Percentiles rank a stretch among this genome's conserved stretches.
These are phyloP conservation scores for Porites australiensis DNA, from an alignment of 64 coral and sea anemone genomes.

Conservation along the genomic window DNA sequence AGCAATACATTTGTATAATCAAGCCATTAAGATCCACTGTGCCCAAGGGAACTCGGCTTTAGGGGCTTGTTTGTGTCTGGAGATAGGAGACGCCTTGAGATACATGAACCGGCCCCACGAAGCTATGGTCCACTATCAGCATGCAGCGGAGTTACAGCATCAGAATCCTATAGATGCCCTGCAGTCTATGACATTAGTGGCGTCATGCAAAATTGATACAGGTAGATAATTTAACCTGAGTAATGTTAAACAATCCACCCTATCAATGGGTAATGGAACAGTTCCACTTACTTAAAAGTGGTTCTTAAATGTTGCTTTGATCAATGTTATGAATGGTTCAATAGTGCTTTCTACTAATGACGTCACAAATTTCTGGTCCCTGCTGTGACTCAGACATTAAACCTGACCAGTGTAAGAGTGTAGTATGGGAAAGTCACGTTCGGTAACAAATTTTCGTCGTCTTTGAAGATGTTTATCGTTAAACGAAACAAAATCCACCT, in stretches of 20 bases:
- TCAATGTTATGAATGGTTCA: too few species aligned
- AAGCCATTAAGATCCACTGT: constrained; percentile 95
- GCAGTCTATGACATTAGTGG: constrained; percentile 90
- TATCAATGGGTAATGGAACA: too few species aligned
- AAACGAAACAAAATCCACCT: too few species aligned
- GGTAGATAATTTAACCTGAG: constrained; percentile 44
- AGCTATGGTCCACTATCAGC: constrained; percentile 96
- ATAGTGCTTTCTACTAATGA: too few species aligned
- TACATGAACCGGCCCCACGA: constrained; percentile 91
- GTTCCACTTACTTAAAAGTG: too few species aligned
- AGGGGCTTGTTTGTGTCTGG: constrained; percentile 93
- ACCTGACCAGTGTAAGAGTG: too few species aligned
- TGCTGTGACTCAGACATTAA: too few species aligned
- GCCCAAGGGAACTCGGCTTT: constrained; percentile 85
- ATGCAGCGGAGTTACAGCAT: constrained; percentile 97
- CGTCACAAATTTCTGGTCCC: too few species aligned
- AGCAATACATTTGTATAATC: constrained; percentile 95
- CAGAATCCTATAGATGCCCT: constrained; percentile 91
- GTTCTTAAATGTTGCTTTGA: too few species aligned
- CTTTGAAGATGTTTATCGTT: too few species aligned
- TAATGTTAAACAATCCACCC: neutral
- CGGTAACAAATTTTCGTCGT: too few species aligned
- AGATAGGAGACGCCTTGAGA: constrained; percentile 88
- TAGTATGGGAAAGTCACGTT: too few species aligned
- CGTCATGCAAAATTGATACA: constrained; percentile 95